A percentile compares a stretch with the other conserved stretches of the same genome.
phyloP scores from a whole-genome alignment of 2,797 vertebrate genomes.

The Cetoscarus ocellatus region DNA sequence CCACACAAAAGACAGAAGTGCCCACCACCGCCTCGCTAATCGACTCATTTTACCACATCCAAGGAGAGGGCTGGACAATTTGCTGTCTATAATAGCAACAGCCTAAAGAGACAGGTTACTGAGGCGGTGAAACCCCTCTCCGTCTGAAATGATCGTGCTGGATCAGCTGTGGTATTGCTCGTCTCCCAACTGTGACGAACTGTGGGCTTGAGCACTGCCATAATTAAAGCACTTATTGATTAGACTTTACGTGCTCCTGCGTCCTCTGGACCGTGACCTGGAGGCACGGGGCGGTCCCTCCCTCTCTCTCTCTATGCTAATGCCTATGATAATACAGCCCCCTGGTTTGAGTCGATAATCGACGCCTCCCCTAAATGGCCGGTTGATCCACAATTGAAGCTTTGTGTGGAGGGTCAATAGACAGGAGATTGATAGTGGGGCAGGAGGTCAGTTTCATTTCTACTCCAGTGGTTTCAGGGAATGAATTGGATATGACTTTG shows the following conservation, averaged over 20 bases:
- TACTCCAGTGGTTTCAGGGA: conserved; percentile 51
- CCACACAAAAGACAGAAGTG: conserved; percentile 6
- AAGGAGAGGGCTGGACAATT: conserved; percentile 66
- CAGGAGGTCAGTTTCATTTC: conserved; percentile 76
- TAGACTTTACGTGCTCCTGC: conserved; percentile 66
- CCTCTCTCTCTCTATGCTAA: conserved; percentile 76
- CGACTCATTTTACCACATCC: conserved; percentile 58
- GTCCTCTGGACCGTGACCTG: conserved; percentile 66
- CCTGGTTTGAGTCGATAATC: conserved; percentile 76
- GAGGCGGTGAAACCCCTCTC: conserved; percentile 72
- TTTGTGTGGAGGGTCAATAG: conserved; percentile 69
- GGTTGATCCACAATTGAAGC: conserved; percentile 77
- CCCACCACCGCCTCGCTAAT: conserved; percentile 47
- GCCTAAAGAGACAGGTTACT: conserved; percentile 70
- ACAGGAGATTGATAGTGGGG: conserved; percentile 57
- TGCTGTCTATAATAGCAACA: conserved; percentile 70
- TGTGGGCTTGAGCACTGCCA: conserved; percentile 46
- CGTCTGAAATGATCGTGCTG: conserved; percentile 79
- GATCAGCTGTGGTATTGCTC: conserved; percentile 80
- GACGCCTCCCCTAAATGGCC: conserved; percentile 74
- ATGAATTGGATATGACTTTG: conserved; percentile 69
- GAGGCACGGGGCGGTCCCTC: conserved; percentile 57
- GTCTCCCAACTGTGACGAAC: conserved; percentile 79
- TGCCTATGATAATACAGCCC: conserved; percentile 69
- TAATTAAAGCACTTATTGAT: conserved; percentile 87